Percentiles rank a stretch among this genome's conserved stretches.
phyloP scores from a whole-genome alignment of 2,113 vertebrate species.

The Phaetusa simplex region DNA sequence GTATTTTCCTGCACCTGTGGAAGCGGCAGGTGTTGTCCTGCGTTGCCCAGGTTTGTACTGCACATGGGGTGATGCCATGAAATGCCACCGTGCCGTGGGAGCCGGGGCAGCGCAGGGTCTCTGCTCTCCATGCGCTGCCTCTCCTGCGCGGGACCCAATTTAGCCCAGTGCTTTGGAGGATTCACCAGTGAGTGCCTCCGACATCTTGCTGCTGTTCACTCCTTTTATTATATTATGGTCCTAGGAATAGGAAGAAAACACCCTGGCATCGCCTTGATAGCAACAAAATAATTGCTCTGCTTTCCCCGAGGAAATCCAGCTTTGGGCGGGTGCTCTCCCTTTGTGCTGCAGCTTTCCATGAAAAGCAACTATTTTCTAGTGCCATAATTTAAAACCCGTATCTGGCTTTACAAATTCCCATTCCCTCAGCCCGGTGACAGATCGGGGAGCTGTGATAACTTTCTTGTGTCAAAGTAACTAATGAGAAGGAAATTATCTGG shows the following conservation, averaged over 20 bases:
- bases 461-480: constrained; percentile 24
- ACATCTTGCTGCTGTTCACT: background rate
- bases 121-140: background rate
- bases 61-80: background rate
- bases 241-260: background rate
- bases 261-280: background rate
- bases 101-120: background rate
- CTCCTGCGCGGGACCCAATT: background rate
- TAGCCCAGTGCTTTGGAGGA: background rate
- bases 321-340: fast-evolving
- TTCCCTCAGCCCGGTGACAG: background rate
- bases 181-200: background rate
- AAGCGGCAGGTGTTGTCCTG: background rate
- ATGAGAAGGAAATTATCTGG: background rate
- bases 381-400: background rate
- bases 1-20: background rate
- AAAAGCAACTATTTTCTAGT: background rate
- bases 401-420: background rate
- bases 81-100: background rate
- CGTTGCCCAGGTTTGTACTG: background rate
- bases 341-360: background rate
- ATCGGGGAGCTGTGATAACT: background rate
- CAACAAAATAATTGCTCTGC: background rate
- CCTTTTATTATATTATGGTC: background rate
- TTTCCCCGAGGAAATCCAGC: background rate